Conservation (phyloP, 2,888 invertebrate genomes). For the Ophion ventricosus region DNA sequence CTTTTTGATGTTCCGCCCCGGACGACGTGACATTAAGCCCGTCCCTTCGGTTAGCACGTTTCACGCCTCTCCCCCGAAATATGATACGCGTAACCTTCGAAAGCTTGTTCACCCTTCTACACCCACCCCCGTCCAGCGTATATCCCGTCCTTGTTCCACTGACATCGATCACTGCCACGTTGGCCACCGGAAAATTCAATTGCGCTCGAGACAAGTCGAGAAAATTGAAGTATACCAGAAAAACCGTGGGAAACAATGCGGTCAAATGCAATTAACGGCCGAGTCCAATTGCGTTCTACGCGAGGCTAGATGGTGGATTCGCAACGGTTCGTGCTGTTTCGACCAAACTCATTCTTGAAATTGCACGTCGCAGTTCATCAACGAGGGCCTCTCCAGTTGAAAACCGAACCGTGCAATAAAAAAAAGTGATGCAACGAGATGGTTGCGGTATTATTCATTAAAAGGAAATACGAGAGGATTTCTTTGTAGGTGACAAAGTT, state of each 20-base stretch:
- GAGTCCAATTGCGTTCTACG: neutral
- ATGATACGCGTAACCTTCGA: neutral
- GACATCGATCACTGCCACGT: neutral
- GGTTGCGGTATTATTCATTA: neutral
- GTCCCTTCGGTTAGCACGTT: constrained; percentile 13
- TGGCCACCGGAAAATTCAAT: constrained; percentile 3
- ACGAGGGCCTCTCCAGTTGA: neutral
- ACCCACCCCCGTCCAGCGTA: neutral
- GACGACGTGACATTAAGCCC: constrained; percentile 14
- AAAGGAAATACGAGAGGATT: neutral
- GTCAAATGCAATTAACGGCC: constrained; percentile 20
- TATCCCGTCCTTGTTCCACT: neutral
- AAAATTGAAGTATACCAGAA: neutral
- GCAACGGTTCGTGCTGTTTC: neutral
- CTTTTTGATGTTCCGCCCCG: constrained; percentile 27
- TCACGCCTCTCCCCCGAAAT: no score
- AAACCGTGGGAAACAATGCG: constrained; percentile 7
- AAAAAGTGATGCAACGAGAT: neutral
- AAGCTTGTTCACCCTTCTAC: constrained; percentile 1
- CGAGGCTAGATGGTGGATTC: neutral
- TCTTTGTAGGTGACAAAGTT: neutral
- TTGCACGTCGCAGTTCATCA: neutral
- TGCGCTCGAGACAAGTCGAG: neutral
- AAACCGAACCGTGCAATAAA: neutral
- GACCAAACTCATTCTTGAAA: neutral